A percentile compares a stretch with the other conserved stretches of the same genome.
phyloP scores from a whole-genome alignment of 2,113 vertebrate species.

The Ascaphus truei region DNA sequence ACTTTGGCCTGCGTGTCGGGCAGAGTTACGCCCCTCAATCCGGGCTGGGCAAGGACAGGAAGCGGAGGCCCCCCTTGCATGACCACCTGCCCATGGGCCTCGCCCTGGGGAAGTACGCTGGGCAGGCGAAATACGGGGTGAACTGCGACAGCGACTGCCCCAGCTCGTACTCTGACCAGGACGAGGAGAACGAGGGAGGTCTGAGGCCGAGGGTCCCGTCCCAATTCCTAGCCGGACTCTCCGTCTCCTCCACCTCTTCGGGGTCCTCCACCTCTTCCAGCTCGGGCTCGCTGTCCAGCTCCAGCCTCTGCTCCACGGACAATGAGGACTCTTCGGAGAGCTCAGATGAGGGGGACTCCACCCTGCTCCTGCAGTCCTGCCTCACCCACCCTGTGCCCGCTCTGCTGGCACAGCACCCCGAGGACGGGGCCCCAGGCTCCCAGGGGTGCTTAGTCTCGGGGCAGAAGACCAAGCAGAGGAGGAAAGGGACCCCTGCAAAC shows the following conservation, averaged over 20 bases:
- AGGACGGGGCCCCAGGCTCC: conserved; percentile 55
- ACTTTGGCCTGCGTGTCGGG: conserved; percentile 65
- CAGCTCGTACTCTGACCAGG: conserved; percentile 86
- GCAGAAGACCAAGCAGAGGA: conserved; percentile 74
- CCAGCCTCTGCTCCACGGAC: conserved; percentile 90
- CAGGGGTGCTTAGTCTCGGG: conserved; percentile 83
- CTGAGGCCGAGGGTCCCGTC: conserved; percentile 68
- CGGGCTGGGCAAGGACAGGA: conserved; percentile 80
- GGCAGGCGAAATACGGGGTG: conserved; percentile 68
- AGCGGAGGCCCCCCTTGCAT: conserved; percentile 68
- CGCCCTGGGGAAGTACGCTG: conserved; percentile 73
- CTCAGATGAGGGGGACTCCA: conserved; percentile 85
- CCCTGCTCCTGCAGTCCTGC: conserved; percentile 87
- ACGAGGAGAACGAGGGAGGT: conserved; percentile 75
- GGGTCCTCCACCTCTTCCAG: conserved; percentile 89
- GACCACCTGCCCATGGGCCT: conserved; percentile 77
- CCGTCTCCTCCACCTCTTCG: conserved; percentile 90
- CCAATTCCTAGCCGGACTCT: conserved; percentile 83
- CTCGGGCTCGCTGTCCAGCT: conserved; percentile 88
- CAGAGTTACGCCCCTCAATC: conserved; percentile 74
- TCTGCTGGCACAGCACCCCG: conserved; percentile 73
- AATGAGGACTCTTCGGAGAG: conserved; percentile 94
- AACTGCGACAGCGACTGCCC: conserved; percentile 88
- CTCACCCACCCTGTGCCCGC: conserved; percentile 76
- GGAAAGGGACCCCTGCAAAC: conserved; percentile 75